Evolutionary conservation across 2,888 invertebrate species (phyloP).

Genomic region (Harpalus rufipes): DNA sequence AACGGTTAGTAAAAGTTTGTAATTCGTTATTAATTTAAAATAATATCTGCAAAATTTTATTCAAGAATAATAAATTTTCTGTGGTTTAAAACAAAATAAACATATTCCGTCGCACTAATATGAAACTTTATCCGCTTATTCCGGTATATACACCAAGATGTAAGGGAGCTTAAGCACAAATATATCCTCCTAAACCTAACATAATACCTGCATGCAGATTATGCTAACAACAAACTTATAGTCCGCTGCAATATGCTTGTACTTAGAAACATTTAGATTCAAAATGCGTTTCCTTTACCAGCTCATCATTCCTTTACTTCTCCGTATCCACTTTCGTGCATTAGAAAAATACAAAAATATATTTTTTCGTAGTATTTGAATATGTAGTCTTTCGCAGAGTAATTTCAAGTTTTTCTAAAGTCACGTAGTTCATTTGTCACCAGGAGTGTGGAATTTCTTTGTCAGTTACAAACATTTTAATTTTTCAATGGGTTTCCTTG

Average conservation of each 20-base stretch:
- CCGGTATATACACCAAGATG: constrained; percentile 32
- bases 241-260: constrained; percentile 42
- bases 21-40: neutral
- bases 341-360: too few species aligned
- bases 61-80: constrained; percentile 23
- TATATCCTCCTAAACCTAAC: constrained; percentile 50
- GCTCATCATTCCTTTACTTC: too few species aligned
- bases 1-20: too few species aligned
- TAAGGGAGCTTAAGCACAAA: constrained; percentile 47
- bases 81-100: constrained; percentile 12
- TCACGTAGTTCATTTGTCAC: too few species aligned
- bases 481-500: too few species aligned
- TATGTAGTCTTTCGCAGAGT: too few species aligned
- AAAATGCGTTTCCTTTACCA: constrained; percentile 33
- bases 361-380: too few species aligned
- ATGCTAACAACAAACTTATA: constrained; percentile 47
- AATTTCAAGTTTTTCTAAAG: too few species aligned
- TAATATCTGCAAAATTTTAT: constrained; percentile 8
- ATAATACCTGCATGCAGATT: constrained; percentile 57
- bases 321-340: too few species aligned
- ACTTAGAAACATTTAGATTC: constrained; percentile 47
- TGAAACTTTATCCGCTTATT: constrained; percentile 52
- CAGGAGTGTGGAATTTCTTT: too few species aligned
- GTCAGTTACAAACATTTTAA: too few species aligned
- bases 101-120: constrained; percentile 27